A percentile compares a stretch with the other conserved stretches of the same genome.
phyloP scores from a whole-genome alignment of 2,797 vertebrate species.

The Trachurus trachurus region DNA sequence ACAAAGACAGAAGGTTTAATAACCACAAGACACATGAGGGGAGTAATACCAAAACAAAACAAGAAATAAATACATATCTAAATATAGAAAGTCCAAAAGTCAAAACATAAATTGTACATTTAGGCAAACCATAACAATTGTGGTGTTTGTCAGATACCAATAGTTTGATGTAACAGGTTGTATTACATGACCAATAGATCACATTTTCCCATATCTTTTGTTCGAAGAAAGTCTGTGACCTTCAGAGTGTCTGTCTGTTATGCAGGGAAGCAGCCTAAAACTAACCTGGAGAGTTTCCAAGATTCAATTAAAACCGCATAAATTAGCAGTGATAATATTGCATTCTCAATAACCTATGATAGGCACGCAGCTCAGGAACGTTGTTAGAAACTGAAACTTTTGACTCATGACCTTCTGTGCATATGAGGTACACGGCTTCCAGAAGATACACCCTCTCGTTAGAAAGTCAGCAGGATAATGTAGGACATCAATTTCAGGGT shows the following conservation, averaged over 20 bases:
- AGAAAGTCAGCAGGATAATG: conserved; percentile 10
- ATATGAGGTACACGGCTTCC: not conserved
- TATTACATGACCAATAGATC: too few species aligned
- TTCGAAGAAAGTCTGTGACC: conserved; percentile 15
- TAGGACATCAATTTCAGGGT: conserved; percentile 18
- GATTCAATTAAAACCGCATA: conserved; percentile 30
- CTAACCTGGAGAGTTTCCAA: not conserved
- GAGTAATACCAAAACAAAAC: too few species aligned
- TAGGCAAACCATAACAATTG: too few species aligned
- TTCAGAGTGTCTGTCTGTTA: not conserved
- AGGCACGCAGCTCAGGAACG: conserved; percentile 5
- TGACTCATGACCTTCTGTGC: not conserved
- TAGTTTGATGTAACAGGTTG: too few species aligned
- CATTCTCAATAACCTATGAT: conserved; percentile 14
- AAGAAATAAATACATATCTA: too few species aligned
- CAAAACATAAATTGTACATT: too few species aligned
- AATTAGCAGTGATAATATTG: conserved; percentile 30
- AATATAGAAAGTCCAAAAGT: too few species aligned
- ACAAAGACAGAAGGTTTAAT: too few species aligned
- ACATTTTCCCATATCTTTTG: not conserved
- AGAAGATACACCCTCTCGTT: not conserved
- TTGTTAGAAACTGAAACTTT: conserved; percentile 7
- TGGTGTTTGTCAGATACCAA: too few species aligned
- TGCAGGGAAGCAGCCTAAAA: conserved; percentile 9
- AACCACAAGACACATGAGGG: too few species aligned